Evolutionary conservation across 2,888 invertebrate genomes (phyloP).

Genomic region (Drosophila nr. perissopoda): DNA sequence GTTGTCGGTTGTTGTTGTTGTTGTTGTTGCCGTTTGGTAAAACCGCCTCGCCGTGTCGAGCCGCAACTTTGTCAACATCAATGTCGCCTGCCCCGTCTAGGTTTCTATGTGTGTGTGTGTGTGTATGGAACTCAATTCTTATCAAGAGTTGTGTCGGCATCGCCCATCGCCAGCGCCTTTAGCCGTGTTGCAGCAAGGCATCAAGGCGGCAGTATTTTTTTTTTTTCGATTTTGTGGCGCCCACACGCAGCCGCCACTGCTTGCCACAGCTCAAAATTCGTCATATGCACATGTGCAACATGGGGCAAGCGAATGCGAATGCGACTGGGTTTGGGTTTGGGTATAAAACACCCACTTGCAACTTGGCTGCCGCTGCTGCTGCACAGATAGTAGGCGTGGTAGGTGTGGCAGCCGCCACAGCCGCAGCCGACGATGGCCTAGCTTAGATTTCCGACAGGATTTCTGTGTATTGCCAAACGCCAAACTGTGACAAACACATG

Average conservation of each 20-base stretch:
- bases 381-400: constrained; percentile 51
- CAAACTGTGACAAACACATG: constrained; percentile 30
- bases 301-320: constrained; percentile 43
- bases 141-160: constrained; percentile 74
- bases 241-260: constrained; percentile 64
- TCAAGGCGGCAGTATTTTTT: constrained; percentile 16
- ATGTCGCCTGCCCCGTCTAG: constrained; percentile 40
- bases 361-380: constrained; percentile 11
- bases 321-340: constrained; percentile 13
- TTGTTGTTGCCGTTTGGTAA: constrained; percentile 42
- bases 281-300: constrained; percentile 62
- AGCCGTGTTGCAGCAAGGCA: constrained; percentile 44
- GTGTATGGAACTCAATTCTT: constrained; percentile 62
- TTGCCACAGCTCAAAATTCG: constrained; percentile 68
- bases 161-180: constrained; percentile 57
- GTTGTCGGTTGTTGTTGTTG: constrained; percentile 36
- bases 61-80: constrained; percentile 73
- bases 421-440: constrained; percentile 2
- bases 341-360: constrained; percentile 67
- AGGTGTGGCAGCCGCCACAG: constrained; percentile 60
- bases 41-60: constrained; percentile 36
- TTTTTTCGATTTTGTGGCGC: constrained; percentile 63
- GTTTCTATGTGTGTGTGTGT: constrained; percentile 23
- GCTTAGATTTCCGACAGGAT: constrained; percentile 64
- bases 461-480: constrained; percentile 44